Conservation (phyloP, 2,797 vertebrate genomes). For the Chelmon rostratus region DNA sequence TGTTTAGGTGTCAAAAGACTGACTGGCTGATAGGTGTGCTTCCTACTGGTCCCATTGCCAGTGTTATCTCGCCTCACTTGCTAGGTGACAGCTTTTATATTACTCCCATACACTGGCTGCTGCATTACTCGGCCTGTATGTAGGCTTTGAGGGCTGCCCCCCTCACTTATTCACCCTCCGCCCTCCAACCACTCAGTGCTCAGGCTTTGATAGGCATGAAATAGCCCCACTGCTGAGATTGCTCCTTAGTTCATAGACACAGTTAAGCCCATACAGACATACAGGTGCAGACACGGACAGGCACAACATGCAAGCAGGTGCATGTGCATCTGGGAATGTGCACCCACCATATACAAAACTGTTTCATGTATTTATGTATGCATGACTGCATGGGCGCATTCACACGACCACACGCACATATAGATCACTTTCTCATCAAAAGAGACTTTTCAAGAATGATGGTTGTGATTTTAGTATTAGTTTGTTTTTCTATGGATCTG, state of each 20-base stretch:
- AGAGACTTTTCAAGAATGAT: slow-evolving; percentile 8
- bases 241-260: slow-evolving; percentile 31
- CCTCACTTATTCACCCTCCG: slow-evolving; percentile 3
- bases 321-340: not conserved
- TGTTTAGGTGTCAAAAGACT: slow-evolving; percentile 50
- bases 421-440: slow-evolving; percentile 11
- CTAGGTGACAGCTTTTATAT: slow-evolving; percentile 67
- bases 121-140: slow-evolving; percentile 42
- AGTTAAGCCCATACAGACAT: slow-evolving; percentile 10
- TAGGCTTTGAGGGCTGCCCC: slow-evolving; percentile 43
- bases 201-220: slow-evolving; percentile 59
- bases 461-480: not conserved
- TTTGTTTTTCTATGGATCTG: not conserved
- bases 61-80: slow-evolving; percentile 41
- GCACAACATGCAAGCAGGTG: slow-evolving; percentile 27
- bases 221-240: slow-evolving; percentile 58
- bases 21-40: slow-evolving; percentile 46
- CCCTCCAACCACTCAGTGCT: slow-evolving; percentile 36
- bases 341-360: not conserved
- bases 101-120: slow-evolving; percentile 49
- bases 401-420: not conserved
- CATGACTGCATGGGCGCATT: not conserved
- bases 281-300: slow-evolving; percentile 6
- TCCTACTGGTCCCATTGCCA: slow-evolving; percentile 18
- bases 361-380: slow-evolving; percentile 21